phyloP scores from a whole-genome alignment of 2,797 vertebrate species.

The Artibeus jamaicensis region DNA sequence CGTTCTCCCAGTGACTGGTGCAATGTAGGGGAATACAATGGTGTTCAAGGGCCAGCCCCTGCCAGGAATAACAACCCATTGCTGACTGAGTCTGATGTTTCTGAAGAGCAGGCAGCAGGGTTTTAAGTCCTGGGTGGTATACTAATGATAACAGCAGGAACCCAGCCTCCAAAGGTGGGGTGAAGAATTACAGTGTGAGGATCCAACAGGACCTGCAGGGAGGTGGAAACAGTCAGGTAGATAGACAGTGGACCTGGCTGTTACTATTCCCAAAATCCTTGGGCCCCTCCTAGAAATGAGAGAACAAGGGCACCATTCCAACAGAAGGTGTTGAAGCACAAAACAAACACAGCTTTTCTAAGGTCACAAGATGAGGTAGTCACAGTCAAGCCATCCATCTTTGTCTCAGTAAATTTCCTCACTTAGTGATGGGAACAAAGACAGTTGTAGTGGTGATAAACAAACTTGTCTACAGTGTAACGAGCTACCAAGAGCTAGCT shows the following conservation, averaged over 20 bases:
- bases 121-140: not conserved
- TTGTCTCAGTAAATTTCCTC: constrained; percentile 36
- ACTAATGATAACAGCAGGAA: not conserved
- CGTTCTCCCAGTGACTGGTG: not conserved
- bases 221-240: not conserved
- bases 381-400: not conserved
- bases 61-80: not conserved
- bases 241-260: not conserved
- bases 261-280: not conserved
- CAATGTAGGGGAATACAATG: not conserved
- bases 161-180: not conserved
- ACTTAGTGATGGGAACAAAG: constrained; percentile 6
- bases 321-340: not conserved
- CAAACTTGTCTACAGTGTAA: not conserved
- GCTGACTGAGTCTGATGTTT: not conserved
- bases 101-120: not conserved
- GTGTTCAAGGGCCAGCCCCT: not conserved
- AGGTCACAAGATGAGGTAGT: constrained; percentile 33
- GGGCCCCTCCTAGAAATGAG: not conserved
- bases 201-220: not conserved
- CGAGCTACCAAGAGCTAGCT: not conserved
- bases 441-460: not conserved
- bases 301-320: not conserved
- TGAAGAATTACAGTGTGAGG: not conserved
- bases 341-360: not conserved